Evolutionary conservation across 2,113 vertebrate genomes (phyloP).

Genomic region (Typhlomys cinereus): DNA sequence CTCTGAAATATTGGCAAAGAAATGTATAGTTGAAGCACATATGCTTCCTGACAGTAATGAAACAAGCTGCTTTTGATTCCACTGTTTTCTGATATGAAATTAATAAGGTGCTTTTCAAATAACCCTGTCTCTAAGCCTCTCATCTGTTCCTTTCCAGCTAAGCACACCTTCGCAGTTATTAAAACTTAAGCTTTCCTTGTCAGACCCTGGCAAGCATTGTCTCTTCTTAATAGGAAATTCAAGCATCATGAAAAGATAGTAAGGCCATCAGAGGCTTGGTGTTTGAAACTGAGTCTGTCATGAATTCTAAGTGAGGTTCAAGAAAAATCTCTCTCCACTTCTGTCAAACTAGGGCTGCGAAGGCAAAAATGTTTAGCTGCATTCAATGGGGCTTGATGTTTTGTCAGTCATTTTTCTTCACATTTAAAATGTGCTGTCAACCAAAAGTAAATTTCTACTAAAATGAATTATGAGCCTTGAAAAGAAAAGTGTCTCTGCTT

Average conservation of each 20-base stretch:
- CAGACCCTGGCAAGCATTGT: slow-evolving; percentile 52
- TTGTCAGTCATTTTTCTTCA: slow-evolving; percentile 74
- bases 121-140: slow-evolving; percentile 63
- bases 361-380: slow-evolving; percentile 57
- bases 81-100: slow-evolving; percentile 63
- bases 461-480: slow-evolving; percentile 53
- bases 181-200: slow-evolving; percentile 69
- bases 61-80: slow-evolving; percentile 65
- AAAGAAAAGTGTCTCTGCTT: not conserved
- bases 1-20: slow-evolving; percentile 64
- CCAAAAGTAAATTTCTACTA: slow-evolving; percentile 14
- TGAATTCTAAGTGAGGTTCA: slow-evolving; percentile 71
- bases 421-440: slow-evolving; percentile 58
- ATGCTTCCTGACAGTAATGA: slow-evolving; percentile 52
- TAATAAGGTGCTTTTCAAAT: slow-evolving; percentile 66
- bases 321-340: slow-evolving; percentile 67
- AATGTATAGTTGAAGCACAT: slow-evolving; percentile 52
- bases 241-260: slow-evolving; percentile 61
- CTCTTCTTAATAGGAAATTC: slow-evolving; percentile 63
- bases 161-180: slow-evolving; percentile 47
- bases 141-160: slow-evolving; percentile 47
- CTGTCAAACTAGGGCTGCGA: slow-evolving; percentile 36
- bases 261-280: slow-evolving; percentile 36
- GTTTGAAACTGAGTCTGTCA: slow-evolving; percentile 72
- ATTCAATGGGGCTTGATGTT: slow-evolving; percentile 57